A percentile compares a stretch with the other conserved stretches of the same genome.
phyloP scores from a whole-genome alignment of 2,113 vertebrate genomes.

The Lethenteron reissneri region DNA sequence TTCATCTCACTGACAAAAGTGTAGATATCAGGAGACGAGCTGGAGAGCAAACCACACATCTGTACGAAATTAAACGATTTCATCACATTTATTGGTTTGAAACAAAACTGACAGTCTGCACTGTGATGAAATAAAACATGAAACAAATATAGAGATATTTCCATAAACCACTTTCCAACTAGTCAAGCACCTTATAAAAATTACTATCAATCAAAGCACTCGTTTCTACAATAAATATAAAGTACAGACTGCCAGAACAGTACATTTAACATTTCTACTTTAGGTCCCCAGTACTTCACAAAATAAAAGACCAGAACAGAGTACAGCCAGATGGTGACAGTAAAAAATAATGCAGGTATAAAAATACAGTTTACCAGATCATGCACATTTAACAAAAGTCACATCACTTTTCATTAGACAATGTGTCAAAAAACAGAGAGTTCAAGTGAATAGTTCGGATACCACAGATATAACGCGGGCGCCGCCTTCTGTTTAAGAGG shows the following conservation, averaged over 20 bases:
- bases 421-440: no score
- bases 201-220: slow-evolving; percentile 6
- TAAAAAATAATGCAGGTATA: slow-evolving; percentile 6
- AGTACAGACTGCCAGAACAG: slow-evolving; percentile 2
- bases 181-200: slow-evolving; percentile 4
- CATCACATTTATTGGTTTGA: slow-evolving; percentile 5
- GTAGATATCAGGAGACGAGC: no score
- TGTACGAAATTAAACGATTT: neutral
- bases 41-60: no score
- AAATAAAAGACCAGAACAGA: neutral
- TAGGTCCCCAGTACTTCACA: slow-evolving; percentile 2
- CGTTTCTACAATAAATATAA: slow-evolving; percentile 6
- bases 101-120: slow-evolving; percentile 2
- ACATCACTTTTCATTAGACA: neutral
- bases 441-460: no score
- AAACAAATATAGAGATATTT: slow-evolving; percentile 5
- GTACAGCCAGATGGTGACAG: neutral
- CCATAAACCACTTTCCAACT: slow-evolving; percentile 4
- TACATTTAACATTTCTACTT: neutral
- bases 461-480: no score
- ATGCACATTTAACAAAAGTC: slow-evolving; percentile 1
- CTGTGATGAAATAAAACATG: neutral
- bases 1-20: no score
- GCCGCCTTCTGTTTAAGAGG: no score
- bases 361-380: slow-evolving; percentile 4